Percentiles rank a stretch among this genome's conserved stretches.
Conservation (phyloP, 1,140 invertebrate genomes). For the Euschistus heros region DNA sequence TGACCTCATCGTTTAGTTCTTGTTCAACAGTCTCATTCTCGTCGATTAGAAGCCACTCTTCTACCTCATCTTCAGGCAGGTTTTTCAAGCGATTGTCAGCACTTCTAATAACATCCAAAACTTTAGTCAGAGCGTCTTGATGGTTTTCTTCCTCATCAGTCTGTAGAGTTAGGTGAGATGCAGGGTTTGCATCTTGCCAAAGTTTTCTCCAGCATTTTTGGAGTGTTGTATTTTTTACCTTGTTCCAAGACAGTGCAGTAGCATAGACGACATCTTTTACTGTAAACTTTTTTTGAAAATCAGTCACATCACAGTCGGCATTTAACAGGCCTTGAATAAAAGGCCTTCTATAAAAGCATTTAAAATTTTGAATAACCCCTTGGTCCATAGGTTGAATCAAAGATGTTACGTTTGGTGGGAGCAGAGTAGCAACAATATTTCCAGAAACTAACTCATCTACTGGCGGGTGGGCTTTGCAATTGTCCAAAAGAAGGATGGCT, state of each 20-base stretch:
- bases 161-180: background rate
- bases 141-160: background rate
- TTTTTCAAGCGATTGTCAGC: too few relatives aligned
- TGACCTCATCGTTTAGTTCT: constrained; percentile 1
- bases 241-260: too few relatives aligned
- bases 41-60: constrained; percentile 7
- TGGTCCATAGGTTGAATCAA: too few relatives aligned
- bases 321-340: too few relatives aligned
- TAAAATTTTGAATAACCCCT: too few relatives aligned
- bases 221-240: too few relatives aligned
- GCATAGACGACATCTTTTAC: too few relatives aligned
- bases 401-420: constrained; percentile 12
- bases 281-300: too few relatives aligned
- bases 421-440: constrained; percentile 18
- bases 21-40: background rate
- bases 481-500: constrained; percentile 34
- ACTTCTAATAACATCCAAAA: too few relatives aligned
- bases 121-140: too few relatives aligned
- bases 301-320: too few relatives aligned
- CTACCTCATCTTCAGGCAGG: background rate
- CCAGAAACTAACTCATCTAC: constrained; percentile 16
- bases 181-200: background rate
- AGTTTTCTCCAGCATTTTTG: background rate
- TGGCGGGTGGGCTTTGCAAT: constrained; percentile 27
- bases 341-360: too few relatives aligned